Evolutionary conservation across 2,113 vertebrate species (phyloP).

Genomic region (Manacus vitellinus): DNA sequence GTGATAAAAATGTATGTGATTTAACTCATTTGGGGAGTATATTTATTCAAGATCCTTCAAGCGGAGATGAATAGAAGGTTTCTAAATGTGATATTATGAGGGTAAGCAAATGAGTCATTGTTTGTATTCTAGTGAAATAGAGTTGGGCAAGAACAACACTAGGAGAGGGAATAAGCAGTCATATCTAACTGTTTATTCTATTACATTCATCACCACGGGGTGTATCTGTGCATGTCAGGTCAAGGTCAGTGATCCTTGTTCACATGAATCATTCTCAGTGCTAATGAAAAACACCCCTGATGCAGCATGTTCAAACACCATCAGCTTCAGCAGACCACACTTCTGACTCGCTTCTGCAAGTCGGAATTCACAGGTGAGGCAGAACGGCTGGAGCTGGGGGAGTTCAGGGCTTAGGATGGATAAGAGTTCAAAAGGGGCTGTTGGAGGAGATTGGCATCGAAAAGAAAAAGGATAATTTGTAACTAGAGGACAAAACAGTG

Average conservation of each 20-base stretch:
- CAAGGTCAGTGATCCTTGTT: constrained; percentile 47
- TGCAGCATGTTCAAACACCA: background rate
- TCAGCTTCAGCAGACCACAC: background rate
- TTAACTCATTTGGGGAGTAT: background rate
- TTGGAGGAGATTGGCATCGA: background rate
- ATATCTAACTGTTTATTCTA: constrained; percentile 39
- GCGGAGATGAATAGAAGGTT: background rate
- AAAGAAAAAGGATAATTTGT: background rate
- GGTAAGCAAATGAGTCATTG: constrained; percentile 51
- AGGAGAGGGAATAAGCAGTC: background rate
- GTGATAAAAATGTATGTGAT: constrained; percentile 15
- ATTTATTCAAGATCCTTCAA: constrained; percentile 30
- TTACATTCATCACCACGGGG: constrained; percentile 41
- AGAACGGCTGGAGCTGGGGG: fast-evolving
- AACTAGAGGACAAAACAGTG: background rate
- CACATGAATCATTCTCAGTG: constrained; percentile 27
- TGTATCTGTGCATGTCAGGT: constrained; percentile 16
- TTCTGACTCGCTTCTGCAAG: background rate
- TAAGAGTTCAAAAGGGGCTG: background rate
- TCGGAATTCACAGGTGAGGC: background rate
- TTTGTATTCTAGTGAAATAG: background rate
- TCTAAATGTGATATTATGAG: constrained; percentile 19
- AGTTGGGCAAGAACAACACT: background rate
- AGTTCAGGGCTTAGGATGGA: background rate
- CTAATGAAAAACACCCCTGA: constrained; percentile 23